Evolutionary conservation across 2,113 vertebrate genomes (phyloP).

Genomic region (Bubo blakistoni): DNA sequence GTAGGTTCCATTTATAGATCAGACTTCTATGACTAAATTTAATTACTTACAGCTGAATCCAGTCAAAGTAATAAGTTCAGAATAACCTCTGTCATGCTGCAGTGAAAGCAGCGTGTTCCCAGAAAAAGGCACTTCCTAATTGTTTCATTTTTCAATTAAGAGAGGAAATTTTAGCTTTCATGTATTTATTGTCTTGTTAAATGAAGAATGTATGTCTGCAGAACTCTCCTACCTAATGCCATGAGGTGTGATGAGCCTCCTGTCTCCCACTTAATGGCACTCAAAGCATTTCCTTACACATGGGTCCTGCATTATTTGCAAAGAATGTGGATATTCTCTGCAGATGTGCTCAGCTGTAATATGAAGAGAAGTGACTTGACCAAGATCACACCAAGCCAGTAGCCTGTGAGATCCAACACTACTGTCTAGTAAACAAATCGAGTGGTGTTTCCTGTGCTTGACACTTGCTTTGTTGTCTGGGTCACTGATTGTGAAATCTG

Average conservation of each 20-base stretch:
- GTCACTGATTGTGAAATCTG: not conserved
- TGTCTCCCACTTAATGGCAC: not conserved
- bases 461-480: not conserved
- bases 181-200: not conserved
- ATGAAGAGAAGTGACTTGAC: not conserved
- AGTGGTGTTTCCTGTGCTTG: not conserved
- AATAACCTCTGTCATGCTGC: slow-evolving; percentile 55
- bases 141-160: slow-evolving; percentile 25
- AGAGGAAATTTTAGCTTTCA: not conserved
- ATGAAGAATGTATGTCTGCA: not conserved
- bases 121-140: not conserved
- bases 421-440: not conserved
- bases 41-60: slow-evolving; percentile 72
- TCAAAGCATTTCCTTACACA: not conserved
- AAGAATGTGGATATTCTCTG: not conserved
- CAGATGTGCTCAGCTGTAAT: not conserved
- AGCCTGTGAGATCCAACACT: not conserved
- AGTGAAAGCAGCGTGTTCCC: slow-evolving; percentile 1
- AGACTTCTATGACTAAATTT: slow-evolving; percentile 68
- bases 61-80: slow-evolving; percentile 50
- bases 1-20: slow-evolving; percentile 79
- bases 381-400: not conserved
- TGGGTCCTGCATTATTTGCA: not conserved
- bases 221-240: not conserved
- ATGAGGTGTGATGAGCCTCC: not conserved